Base-by-base conservation (phyloP, 2,888 invertebrate genomes). In the Incurvaria masculella region DNA sequence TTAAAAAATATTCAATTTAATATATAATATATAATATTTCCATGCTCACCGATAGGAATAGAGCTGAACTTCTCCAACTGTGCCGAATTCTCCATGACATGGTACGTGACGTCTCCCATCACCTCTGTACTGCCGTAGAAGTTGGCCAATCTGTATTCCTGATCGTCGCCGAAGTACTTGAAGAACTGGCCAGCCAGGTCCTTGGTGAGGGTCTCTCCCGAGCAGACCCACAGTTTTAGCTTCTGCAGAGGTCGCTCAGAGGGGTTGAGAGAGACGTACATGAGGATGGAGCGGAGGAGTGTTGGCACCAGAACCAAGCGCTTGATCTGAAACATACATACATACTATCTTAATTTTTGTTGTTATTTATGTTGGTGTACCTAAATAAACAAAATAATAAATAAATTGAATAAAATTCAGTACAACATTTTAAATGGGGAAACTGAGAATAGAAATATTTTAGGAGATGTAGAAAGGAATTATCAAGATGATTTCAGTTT, bases 111-210 rank as follows among this genome's bases (percentile, higher is more conserved):
- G 62, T 94, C 94, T 0, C 93, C 94, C 88, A 94, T 93, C 1
- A 93, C 86, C 66, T 95, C 95, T 0, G 94, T 94, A 54, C 93
- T 92, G 0, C 95, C 95, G 60, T 94, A 94, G 62, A 94, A 93
- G 63, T 94, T 95, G 46, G 91, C 91, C 39, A 95, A 69, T 16
- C 81, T 76, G 52, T 87, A 86, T 1, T 69, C 72, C 2, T 74
- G 68, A 10, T 82, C 79, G 48, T 81, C 81, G 14, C 82, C 76
- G 54, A 92, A 91, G 53, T 86, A 83, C 27, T 82, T 75, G 65
- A 91, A 91, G 73, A 94, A 94, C 57, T 88, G 84, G 38, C 81
- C 70, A 0, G 89, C 89, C 26, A 93, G 66, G 0, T 87, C 80
- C 5, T 85, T 80, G 14, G 87, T 81, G 1, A 94, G 76, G 0